These are phyloP conservation scores for Malachius bipustulatus DNA, from an alignment of 2,888 invertebrate species.

Conservation along the genomic window DNA sequence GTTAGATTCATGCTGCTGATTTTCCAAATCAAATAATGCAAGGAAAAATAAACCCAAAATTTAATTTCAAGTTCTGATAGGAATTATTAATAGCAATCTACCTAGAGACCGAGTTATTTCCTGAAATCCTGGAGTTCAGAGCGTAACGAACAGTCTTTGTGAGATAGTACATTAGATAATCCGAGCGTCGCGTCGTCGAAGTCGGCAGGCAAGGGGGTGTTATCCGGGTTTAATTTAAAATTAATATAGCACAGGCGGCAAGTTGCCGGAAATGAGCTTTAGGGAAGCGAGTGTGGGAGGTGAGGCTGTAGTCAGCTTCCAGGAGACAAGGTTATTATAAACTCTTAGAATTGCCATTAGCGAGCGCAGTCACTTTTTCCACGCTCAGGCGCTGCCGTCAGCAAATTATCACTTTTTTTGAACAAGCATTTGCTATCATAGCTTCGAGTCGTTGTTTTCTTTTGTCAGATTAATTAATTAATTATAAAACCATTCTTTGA, in stretches of 20 bases:
- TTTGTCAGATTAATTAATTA: too few relatives aligned
- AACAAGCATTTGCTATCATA: too few relatives aligned
- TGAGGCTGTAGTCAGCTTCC: background rate
- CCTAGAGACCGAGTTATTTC: slow-evolving; percentile 3
- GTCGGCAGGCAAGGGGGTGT: slow-evolving; percentile 28
- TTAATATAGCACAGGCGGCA: slow-evolving; percentile 58
- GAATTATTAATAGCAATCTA: slow-evolving; percentile 1
- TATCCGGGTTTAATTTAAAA: slow-evolving; percentile 57
- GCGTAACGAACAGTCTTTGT: slow-evolving; percentile 3
- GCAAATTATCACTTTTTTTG: too few relatives aligned
- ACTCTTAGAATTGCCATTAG: too few relatives aligned
- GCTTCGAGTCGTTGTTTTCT: too few relatives aligned
- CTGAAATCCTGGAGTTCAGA: slow-evolving; percentile 2
- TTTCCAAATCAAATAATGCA: too few relatives aligned
- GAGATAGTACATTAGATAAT: slow-evolving; percentile 3
- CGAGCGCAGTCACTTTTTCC: too few relatives aligned
- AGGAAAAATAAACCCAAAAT: background rate
- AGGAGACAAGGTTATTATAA: slow-evolving; percentile 2
- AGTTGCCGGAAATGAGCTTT: slow-evolving; percentile 56
- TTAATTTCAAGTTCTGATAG: slow-evolving; percentile 1
- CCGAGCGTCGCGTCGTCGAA: slow-evolving; percentile 3
- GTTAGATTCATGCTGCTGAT: too few relatives aligned
- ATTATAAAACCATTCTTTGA: too few relatives aligned
- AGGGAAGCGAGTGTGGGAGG: slow-evolving; percentile 30
- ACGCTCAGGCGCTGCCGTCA: too few relatives aligned